These are phyloP conservation scores for Encarsia formosa DNA, from an alignment of 2,888 invertebrate species.

Conservation along the genomic window DNA sequence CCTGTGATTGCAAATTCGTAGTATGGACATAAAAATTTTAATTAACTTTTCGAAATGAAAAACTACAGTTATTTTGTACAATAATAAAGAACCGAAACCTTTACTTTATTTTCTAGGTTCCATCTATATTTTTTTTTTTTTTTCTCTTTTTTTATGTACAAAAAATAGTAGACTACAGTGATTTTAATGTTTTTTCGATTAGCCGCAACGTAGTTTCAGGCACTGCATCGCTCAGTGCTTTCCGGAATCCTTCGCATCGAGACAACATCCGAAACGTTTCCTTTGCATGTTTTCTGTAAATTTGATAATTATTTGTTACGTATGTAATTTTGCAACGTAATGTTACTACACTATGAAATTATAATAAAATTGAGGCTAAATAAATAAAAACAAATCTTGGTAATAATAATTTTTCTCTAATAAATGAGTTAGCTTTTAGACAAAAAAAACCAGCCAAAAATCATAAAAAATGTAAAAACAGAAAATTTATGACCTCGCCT, in stretches of 20 bases:
- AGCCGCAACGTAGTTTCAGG: slow-evolving; percentile 74
- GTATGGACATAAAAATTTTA: too few relatives aligned
- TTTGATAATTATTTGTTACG: slow-evolving; percentile 19
- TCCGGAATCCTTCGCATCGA: slow-evolving; percentile 71
- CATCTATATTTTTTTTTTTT: too few relatives aligned
- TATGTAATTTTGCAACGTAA: too few relatives aligned
- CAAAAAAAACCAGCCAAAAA: not conserved
- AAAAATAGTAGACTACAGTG: slow-evolving; percentile 50
- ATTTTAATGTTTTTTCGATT: slow-evolving; percentile 75
- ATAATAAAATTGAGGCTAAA: too few relatives aligned
- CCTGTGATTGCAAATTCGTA: too few relatives aligned
- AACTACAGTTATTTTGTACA: too few relatives aligned
- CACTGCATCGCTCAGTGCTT: slow-evolving; percentile 74
- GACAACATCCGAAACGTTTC: slow-evolving; percentile 70
- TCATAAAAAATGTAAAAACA: not conserved
- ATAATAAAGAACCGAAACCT: too few relatives aligned
- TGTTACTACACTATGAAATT: too few relatives aligned
- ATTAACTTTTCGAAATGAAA: too few relatives aligned
- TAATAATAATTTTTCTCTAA: too few relatives aligned
- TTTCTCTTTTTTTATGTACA: not conserved
- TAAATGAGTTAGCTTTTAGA: too few relatives aligned
- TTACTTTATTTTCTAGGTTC: too few relatives aligned
- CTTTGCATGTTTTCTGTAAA: slow-evolving; percentile 67
- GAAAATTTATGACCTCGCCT: slow-evolving; percentile 62
- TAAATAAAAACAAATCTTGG: not conserved